Conservation (phyloP, 1,140 invertebrate species). For the Probaryconus sp. region DNA sequence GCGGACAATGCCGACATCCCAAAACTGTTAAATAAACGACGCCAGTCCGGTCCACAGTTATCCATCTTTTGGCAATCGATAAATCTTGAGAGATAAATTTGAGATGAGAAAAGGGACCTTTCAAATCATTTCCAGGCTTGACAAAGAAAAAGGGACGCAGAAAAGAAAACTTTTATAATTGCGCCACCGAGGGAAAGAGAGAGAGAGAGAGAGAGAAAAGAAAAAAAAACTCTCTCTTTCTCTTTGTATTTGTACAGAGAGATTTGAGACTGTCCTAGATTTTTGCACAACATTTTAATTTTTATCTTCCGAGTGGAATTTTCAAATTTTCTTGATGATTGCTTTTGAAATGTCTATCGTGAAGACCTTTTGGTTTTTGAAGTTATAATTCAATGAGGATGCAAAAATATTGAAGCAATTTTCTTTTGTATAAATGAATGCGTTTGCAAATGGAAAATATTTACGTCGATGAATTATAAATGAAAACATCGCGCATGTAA, state of each 20-base stretch:
- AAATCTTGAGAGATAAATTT: slow-evolving; percentile 36
- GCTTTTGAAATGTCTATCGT: no score
- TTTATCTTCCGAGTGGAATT: no score
- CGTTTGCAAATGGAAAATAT: no score
- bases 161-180: slow-evolving; percentile 46
- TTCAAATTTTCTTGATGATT: no score
- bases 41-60: slow-evolving; percentile 23
- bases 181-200: slow-evolving; percentile 27
- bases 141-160: slow-evolving; percentile 8
- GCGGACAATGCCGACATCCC: slow-evolving; percentile 41
- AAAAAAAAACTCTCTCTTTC: slow-evolving; percentile 28
- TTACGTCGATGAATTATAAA: slow-evolving; percentile 6
- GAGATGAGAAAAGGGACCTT: slow-evolving; percentile 20
- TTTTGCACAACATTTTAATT: no score
- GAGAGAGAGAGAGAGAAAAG: neutral
- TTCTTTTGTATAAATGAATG: no score
- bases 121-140: slow-evolving; percentile 29
- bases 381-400: no score
- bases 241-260: slow-evolving; percentile 3
- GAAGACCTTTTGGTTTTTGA: no score
- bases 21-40: slow-evolving; percentile 52
- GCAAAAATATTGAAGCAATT: no score
- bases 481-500: slow-evolving; percentile 9
- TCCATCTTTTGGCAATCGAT: slow-evolving; percentile 43
- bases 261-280: no score